Evolutionary conservation across 2,797 vertebrate genomes (phyloP).

Genomic region (Chaenodraco wilsoni): DNA sequence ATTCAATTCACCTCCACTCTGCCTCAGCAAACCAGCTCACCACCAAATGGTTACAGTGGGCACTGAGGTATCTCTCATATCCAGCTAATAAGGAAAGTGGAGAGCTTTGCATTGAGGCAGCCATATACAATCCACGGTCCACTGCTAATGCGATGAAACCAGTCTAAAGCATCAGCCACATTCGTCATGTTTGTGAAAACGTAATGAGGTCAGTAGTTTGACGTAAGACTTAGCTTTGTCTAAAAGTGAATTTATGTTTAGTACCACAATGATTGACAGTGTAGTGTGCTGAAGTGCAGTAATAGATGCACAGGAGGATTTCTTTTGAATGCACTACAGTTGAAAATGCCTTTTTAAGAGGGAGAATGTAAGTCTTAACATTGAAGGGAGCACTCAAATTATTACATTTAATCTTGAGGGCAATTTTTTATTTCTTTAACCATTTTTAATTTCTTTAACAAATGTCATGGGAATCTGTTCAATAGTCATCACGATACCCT

Average conservation of each 20-base stretch:
- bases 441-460: neutral
- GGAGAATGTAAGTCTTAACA: neutral
- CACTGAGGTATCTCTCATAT: conserved; percentile 71
- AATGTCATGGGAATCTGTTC: neutral
- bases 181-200: conserved; percentile 9
- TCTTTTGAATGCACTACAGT: neutral
- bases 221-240: conserved; percentile 3
- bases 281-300: neutral
- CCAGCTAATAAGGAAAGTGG: conserved; percentile 51
- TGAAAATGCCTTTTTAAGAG: neutral
- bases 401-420: neutral
- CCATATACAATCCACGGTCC: conserved; percentile 9
- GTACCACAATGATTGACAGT: conserved; percentile 30
- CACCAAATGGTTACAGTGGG: conserved; percentile 81
- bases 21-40: conserved; percentile 79
- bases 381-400: neutral
- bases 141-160: conserved; percentile 10
- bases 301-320: neutral
- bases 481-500: too few relatives aligned
- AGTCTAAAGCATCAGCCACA: neutral
- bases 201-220: conserved; percentile 3
- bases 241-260: conserved; percentile 40
- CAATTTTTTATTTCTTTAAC: neutral
- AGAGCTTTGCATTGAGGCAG: conserved; percentile 35
- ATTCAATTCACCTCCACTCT: conserved; percentile 75